Evolutionary conservation across 2,888 invertebrate species (phyloP).

Genomic region (Sericinus montela): DNA sequence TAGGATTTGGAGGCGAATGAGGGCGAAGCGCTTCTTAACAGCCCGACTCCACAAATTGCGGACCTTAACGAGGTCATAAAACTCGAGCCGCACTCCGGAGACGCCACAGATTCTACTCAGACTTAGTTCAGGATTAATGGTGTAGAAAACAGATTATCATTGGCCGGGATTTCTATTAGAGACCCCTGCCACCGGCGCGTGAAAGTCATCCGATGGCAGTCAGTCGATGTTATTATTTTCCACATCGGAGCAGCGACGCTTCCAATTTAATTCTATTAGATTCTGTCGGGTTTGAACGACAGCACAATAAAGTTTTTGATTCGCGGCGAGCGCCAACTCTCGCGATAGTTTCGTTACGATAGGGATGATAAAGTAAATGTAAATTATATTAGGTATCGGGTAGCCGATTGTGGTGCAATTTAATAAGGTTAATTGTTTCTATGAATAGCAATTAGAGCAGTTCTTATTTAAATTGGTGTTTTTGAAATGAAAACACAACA

Average conservation of each 20-base stretch:
- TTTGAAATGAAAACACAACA: too few species aligned
- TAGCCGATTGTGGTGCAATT: too few species aligned
- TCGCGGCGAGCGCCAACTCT: slow-evolving; percentile 23
- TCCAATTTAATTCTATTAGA: slow-evolving; percentile 78
- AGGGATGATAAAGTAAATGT: slow-evolving; percentile 3
- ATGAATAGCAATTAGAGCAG: too few species aligned
- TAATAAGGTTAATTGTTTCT: too few species aligned
- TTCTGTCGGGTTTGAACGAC: slow-evolving; percentile 75
- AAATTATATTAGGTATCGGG: not conserved
- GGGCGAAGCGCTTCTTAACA: slow-evolving; percentile 66
- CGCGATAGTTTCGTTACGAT: slow-evolving; percentile 10
- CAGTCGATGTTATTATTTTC: slow-evolving; percentile 75
- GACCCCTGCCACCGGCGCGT: slow-evolving; percentile 78
- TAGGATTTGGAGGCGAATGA: slow-evolving; percentile 67
- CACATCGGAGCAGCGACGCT: slow-evolving; percentile 71
- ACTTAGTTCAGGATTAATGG: slow-evolving; percentile 80
- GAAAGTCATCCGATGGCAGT: slow-evolving; percentile 70
- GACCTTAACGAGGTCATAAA: slow-evolving; percentile 78
- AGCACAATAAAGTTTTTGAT: slow-evolving; percentile 71
- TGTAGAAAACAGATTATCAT: slow-evolving; percentile 81
- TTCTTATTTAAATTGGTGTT: too few species aligned
- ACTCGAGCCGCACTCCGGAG: slow-evolving; percentile 71
- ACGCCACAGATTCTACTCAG: slow-evolving; percentile 76
- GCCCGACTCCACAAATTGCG: slow-evolving; percentile 78
- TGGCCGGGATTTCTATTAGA: slow-evolving; percentile 75